Conservation (phyloP, 2,797 vertebrate species). For the Thaleichthys pacificus region DNA sequence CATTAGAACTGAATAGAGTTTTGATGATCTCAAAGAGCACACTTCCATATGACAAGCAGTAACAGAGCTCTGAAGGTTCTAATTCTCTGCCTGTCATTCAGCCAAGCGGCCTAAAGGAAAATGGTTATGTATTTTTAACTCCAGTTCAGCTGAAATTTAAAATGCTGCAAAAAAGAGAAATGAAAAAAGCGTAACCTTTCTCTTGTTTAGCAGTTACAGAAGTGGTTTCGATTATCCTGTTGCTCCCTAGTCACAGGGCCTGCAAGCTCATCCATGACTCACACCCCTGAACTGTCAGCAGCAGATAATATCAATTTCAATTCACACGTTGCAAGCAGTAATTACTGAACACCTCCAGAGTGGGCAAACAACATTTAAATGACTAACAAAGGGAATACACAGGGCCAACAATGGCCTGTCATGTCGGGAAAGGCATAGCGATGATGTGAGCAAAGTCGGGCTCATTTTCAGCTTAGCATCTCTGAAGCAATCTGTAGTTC, state of each 20-base stretch:
- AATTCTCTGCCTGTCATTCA: slow-evolving; percentile 8
- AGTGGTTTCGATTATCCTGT: background rate
- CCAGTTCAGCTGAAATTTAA: background rate
- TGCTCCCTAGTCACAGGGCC: background rate
- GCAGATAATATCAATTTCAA: background rate
- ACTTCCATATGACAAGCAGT: background rate
- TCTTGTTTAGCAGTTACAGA: background rate
- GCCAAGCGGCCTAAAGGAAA: background rate
- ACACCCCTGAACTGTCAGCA: background rate
- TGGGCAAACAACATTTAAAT: background rate
- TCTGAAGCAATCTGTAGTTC: background rate
- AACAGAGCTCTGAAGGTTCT: slow-evolving; percentile 7
- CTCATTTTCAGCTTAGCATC: background rate
- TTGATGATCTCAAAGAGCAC: background rate
- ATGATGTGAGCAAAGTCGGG: background rate
- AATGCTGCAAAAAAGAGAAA: too few relatives aligned
- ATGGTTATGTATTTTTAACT: background rate
- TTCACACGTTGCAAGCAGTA: background rate
- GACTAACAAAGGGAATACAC: slow-evolving; percentile 4
- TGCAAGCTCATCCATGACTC: background rate
- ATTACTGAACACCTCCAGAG: background rate
- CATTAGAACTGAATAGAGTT: background rate
- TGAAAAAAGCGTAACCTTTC: background rate
- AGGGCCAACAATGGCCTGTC: background rate
- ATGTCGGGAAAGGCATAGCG: background rate